Conservation (phyloP, 2,113 vertebrate genomes). For the Pogona vitticeps region DNA sequence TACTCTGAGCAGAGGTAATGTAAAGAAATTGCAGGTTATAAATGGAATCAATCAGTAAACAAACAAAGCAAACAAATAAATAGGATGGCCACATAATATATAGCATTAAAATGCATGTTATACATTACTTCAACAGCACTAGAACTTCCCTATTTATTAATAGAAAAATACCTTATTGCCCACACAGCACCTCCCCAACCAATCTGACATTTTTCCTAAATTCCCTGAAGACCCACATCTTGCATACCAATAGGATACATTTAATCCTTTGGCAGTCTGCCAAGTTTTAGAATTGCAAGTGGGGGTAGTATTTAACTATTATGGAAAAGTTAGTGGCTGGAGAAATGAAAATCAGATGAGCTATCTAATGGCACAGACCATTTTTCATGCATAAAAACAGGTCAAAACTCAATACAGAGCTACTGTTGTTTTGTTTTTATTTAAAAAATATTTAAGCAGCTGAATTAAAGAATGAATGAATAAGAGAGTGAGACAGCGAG, state of each 20-base stretch:
- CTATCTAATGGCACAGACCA: background rate
- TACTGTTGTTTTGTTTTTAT: background rate
- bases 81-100: constrained; percentile 11
- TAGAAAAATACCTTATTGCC: background rate
- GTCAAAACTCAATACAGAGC: constrained; percentile 34
- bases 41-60: background rate
- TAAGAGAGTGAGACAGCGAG: background rate
- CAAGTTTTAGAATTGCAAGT: constrained; percentile 40
- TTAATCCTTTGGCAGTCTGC: constrained; percentile 56
- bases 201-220: constrained; percentile 51
- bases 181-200: background rate
- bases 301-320: constrained; percentile 40
- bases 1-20: no score
- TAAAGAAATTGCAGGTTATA: no score
- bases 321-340: constrained; percentile 42
- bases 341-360: constrained; percentile 31
- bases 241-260: constrained; percentile 48
- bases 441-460: constrained; percentile 41
- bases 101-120: background rate
- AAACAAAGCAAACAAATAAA: background rate
- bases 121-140: background rate
- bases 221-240: constrained; percentile 45
- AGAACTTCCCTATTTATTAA: background rate
- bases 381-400: constrained; percentile 47
- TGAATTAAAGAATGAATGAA: constrained; percentile 17